phyloP scores from a whole-genome alignment of 2,797 vertebrate genomes.

The Allobates femoralis region DNA sequence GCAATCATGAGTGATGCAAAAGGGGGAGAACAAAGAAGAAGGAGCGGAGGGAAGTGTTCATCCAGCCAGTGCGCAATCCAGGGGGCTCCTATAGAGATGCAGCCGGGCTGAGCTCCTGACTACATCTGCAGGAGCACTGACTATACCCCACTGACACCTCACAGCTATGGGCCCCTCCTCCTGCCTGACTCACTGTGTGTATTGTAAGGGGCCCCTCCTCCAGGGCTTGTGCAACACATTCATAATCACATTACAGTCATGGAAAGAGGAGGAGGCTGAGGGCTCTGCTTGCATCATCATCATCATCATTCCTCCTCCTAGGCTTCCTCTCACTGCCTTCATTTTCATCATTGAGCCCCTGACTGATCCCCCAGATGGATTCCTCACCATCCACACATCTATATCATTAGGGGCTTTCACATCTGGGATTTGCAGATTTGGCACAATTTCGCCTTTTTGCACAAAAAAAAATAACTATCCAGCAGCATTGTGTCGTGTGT shows the following conservation, averaged over 20 bases:
- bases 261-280: slow-evolving; percentile 24
- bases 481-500: too few species aligned
- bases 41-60: background rate
- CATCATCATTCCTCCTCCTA: too few species aligned
- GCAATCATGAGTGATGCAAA: slow-evolving; percentile 30
- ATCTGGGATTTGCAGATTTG: too few species aligned
- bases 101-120: slow-evolving; percentile 3
- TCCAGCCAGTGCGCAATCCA: slow-evolving; percentile 26
- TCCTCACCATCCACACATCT: too few species aligned
- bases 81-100: background rate
- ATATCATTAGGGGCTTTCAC: too few species aligned
- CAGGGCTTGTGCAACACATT: slow-evolving; percentile 52
- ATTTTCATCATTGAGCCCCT: slow-evolving; percentile 39
- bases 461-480: too few species aligned
- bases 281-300: slow-evolving; percentile 42
- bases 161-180: background rate
- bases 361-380: background rate
- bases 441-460: too few species aligned
- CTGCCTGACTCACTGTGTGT: slow-evolving; percentile 44
- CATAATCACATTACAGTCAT: slow-evolving; percentile 32
- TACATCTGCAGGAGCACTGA: slow-evolving; percentile 38
- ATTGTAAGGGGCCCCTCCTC: slow-evolving; percentile 26
- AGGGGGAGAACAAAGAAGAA: background rate
- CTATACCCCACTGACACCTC: slow-evolving; percentile 17
- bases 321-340: background rate